phyloP scores from a whole-genome alignment of 2,888 invertebrate species.

The Pseudococcus jackbeardsleyi region DNA sequence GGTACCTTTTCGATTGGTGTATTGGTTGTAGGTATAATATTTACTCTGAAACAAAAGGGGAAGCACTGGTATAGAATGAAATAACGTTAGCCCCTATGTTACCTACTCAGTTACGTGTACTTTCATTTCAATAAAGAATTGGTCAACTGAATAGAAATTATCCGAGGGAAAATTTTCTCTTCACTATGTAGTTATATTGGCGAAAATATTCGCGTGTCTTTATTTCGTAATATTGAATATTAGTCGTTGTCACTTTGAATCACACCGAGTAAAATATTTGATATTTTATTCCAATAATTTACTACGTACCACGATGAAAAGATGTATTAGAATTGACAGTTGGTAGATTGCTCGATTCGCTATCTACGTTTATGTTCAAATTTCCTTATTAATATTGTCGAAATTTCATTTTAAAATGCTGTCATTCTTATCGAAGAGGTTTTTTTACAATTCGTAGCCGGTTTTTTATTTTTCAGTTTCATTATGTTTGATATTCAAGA shows the following conservation, averaged over 20 bases:
- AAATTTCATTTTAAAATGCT: slow-evolving; percentile 33
- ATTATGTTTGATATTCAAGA: too few species aligned
- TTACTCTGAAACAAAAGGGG: background rate
- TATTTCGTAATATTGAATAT: background rate
- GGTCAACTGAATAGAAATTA: slow-evolving; percentile 57
- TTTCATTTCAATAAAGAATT: slow-evolving; percentile 43
- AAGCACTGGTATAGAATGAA: slow-evolving; percentile 3
- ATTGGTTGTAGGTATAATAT: background rate
- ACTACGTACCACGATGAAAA: background rate
- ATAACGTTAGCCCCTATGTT: background rate
- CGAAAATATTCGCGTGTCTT: slow-evolving; percentile 11
- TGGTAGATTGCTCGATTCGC: slow-evolving; percentile 13
- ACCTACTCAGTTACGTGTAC: slow-evolving; percentile 1
- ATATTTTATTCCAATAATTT: slow-evolving; percentile 52
- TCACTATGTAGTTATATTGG: background rate
- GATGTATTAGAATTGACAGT: slow-evolving; percentile 49
- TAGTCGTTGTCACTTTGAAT: slow-evolving; percentile 39
- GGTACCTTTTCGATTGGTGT: background rate
- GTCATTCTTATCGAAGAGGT: background rate
- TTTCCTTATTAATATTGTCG: background rate
- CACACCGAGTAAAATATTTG: slow-evolving; percentile 23
- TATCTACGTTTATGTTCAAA: slow-evolving; percentile 6
- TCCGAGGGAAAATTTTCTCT: slow-evolving; percentile 44
- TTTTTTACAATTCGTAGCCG: slow-evolving; percentile 8
- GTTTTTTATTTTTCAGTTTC: too few species aligned